These are phyloP conservation scores for Spinibarbus caldwelli DNA, from an alignment of 2,797 vertebrate genomes.

Conservation along the genomic window DNA sequence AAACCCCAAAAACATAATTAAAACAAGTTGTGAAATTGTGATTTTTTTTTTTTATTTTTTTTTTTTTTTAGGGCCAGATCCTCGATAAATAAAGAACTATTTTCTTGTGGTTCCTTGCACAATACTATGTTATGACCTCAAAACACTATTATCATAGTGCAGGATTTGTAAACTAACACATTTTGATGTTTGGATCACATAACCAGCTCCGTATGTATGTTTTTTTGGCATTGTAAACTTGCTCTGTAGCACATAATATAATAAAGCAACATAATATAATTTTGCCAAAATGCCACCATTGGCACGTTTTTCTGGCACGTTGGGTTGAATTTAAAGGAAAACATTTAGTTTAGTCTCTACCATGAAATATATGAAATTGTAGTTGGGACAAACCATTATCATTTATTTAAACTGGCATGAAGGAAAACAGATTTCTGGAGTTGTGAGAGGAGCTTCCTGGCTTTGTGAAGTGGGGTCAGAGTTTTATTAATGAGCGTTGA, in stretches of 20 bases:
- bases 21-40: not conserved
- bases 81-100: not conserved
- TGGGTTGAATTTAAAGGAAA: not conserved
- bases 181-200: not conserved
- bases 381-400: not conserved
- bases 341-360: not conserved
- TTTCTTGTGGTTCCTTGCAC: not conserved
- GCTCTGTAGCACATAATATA: not conserved
- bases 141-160: not conserved
- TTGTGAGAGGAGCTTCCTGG: conserved; percentile 27
- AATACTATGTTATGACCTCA: not conserved
- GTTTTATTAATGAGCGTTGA: conserved; percentile 56
- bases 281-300: not conserved
- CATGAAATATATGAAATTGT: not conserved
- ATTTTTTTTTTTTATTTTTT: too few species aligned
- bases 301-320: not conserved
- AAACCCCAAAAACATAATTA: not conserved
- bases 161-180: not conserved
- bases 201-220: not conserved
- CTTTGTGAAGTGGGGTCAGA: conserved; percentile 38
- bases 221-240: not conserved
- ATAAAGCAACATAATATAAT: not conserved
- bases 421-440: not conserved
- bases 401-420: conserved; percentile 23
- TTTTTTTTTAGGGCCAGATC: not conserved